phyloP scores from a whole-genome alignment of 2,888 invertebrate species.

The Trissonchulus sp. region DNA sequence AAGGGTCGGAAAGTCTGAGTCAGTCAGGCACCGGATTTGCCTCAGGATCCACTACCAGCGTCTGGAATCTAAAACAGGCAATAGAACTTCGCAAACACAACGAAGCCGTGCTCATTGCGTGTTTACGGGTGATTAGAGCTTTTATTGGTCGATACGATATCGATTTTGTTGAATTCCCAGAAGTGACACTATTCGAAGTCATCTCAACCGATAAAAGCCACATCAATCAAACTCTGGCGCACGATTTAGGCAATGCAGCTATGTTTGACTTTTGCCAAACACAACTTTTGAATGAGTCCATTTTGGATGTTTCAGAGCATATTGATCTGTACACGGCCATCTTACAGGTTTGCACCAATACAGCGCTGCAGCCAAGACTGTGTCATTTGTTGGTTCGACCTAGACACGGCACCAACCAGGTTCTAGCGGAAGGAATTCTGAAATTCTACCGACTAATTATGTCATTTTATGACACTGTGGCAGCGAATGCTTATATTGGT shows the following conservation, averaged over 20 bases:
- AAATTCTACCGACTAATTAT: background rate
- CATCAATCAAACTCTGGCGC: background rate
- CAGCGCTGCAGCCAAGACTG: conserved; percentile 37
- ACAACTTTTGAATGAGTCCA: conserved; percentile 47
- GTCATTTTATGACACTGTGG: background rate
- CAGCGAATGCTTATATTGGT: background rate
- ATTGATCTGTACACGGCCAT: conserved; percentile 49
- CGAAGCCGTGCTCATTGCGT: background rate
- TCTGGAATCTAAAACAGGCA: background rate
- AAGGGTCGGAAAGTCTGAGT: background rate
- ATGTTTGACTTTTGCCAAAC: background rate
- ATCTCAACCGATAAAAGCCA: background rate
- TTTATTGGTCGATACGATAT: background rate
- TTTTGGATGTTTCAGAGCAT: conserved; percentile 50
- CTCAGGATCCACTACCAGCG: background rate
- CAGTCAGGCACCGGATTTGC: background rate
- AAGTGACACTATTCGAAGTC: background rate
- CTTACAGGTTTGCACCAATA: conserved; percentile 42
- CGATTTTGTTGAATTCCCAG: background rate
- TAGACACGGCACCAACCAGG: background rate
- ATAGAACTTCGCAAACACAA: background rate
- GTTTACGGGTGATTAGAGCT: background rate
- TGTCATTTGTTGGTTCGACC: background rate
- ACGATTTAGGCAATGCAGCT: background rate
- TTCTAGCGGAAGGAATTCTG: background rate